Evolutionary conservation across 2,797 vertebrate species (phyloP).

Genomic region (Acomys russatus): DNA sequence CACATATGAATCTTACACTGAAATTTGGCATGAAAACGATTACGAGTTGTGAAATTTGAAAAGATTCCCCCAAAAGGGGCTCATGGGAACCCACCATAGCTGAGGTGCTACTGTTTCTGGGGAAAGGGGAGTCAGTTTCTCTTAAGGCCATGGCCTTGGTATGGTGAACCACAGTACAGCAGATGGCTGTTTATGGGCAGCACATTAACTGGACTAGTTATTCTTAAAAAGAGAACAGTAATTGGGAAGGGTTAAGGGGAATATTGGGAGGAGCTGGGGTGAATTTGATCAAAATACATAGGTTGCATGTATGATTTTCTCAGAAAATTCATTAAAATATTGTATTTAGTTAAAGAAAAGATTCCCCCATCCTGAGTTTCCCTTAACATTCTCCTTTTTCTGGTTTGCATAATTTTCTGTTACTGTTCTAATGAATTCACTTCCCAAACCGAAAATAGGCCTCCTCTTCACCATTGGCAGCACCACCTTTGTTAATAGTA

Average conservation of each 20-base stretch:
- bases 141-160: not conserved
- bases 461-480: not conserved
- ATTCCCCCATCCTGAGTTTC: not conserved
- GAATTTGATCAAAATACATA: not conserved
- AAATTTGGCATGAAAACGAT: not conserved
- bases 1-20: not conserved
- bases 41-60: not conserved
- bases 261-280: not conserved
- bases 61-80: not conserved
- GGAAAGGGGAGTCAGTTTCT: not conserved
- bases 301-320: not conserved
- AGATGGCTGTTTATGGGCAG: not conserved
- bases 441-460: not conserved
- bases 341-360: not conserved
- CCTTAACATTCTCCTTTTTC: not conserved
- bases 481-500: not conserved
- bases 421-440: not conserved
- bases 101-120: not conserved
- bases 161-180: not conserved
- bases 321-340: not conserved
- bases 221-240: too few species aligned
- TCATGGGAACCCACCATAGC: not conserved
- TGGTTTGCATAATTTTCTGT: not conserved
- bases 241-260: not conserved
- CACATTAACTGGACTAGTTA: not conserved